Percentiles rank a stretch among this genome's conserved stretches.
These are phyloP conservation scores for Abrostola triplasia DNA, from an alignment of 2,888 invertebrate species.

Conservation along the genomic window DNA sequence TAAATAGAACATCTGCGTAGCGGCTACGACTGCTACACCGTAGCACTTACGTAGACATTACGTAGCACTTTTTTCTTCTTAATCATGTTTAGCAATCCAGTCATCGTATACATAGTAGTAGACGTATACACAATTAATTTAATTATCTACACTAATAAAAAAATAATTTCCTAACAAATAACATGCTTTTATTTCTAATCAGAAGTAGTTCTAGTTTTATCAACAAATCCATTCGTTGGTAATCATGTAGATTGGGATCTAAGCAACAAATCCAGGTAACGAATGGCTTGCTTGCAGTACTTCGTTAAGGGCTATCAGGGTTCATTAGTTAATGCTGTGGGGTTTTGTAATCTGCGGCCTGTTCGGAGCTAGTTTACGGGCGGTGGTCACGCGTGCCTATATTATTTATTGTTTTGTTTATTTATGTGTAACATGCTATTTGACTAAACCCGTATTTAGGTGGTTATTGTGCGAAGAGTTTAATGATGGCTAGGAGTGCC, in stretches of 20 bases:
- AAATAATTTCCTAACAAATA: too few species aligned
- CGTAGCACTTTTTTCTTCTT: neutral
- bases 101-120: too few species aligned
- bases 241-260: conserved; percentile 46
- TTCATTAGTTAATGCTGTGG: conserved; percentile 49
- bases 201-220: conserved; percentile 16
- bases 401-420: conserved; percentile 14
- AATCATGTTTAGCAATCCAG: too few species aligned
- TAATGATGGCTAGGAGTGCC: neutral
- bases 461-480: neutral
- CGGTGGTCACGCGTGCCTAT: conserved; percentile 37
- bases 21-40: conserved; percentile 9
- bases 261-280: conserved; percentile 6
- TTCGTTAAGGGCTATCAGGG: conserved; percentile 40
- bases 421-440: conserved; percentile 1
- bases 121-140: too few species aligned
- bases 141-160: too few species aligned
- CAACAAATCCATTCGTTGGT: conserved; percentile 23
- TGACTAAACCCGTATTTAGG: neutral
- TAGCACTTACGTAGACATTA: conserved; percentile 3
- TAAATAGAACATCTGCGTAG: too few species aligned
- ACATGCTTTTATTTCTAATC: neutral
- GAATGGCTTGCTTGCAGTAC: conserved; percentile 29
- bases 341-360: conserved; percentile 29
- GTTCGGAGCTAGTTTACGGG: conserved; percentile 31